These are phyloP conservation scores for Leptura quadrifasciata DNA, from an alignment of 2,888 invertebrate species.

Conservation along the genomic window DNA sequence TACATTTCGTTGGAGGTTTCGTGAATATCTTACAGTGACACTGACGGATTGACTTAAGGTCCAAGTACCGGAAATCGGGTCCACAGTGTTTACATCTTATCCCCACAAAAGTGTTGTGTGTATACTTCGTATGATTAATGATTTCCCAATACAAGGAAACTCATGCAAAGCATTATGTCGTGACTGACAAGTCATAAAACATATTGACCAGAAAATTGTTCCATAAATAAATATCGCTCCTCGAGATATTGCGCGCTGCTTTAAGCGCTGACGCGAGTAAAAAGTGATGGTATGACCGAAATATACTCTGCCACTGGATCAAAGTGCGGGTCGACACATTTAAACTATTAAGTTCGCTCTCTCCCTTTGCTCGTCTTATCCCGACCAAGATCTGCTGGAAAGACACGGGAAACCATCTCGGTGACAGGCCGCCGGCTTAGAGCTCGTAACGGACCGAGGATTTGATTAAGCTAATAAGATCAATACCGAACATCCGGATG, in stretches of 20 bases:
- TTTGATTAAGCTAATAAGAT: slow-evolving; percentile 66
- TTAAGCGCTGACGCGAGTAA: neutral
- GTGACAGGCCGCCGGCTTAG: slow-evolving; percentile 53
- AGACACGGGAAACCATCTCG: slow-evolving; percentile 42
- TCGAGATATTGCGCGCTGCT: neutral
- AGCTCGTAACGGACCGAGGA: slow-evolving; percentile 57
- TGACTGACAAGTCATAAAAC: slow-evolving; percentile 31
- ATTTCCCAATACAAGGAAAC: slow-evolving; percentile 45
- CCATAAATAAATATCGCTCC: slow-evolving; percentile 15
- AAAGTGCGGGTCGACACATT: slow-evolving; percentile 28
- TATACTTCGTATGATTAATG: slow-evolving; percentile 52
- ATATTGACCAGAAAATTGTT: slow-evolving; percentile 45
- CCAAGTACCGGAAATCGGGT: slow-evolving; percentile 58
- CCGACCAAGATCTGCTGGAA: slow-evolving; percentile 17
- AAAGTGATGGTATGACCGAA: neutral
- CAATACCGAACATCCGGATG: slow-evolving; percentile 62
- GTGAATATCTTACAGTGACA: slow-evolving; percentile 61
- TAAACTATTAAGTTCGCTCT: slow-evolving; percentile 34
- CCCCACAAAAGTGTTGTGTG: slow-evolving; percentile 44
- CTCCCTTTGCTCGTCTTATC: slow-evolving; percentile 21
- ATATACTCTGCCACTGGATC: slow-evolving; percentile 13
- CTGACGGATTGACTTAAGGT: slow-evolving; percentile 61
- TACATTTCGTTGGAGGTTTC: slow-evolving; percentile 60
- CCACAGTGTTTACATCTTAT: slow-evolving; percentile 55
- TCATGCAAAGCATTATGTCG: slow-evolving; percentile 37